These are phyloP conservation scores for Catharus minimus DNA, from an alignment of 2,113 vertebrate genomes.

Conservation along the genomic window DNA sequence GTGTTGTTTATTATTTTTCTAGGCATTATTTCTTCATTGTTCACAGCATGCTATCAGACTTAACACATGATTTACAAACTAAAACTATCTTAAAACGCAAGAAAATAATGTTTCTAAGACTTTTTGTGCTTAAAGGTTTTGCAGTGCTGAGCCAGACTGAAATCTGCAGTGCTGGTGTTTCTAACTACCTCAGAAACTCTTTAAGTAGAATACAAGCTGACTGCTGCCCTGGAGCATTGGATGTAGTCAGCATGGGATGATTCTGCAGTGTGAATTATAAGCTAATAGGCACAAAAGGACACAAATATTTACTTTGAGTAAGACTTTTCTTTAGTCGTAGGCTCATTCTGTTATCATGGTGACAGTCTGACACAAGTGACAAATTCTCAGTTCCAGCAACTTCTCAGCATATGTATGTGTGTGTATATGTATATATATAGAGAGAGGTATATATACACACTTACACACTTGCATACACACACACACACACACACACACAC, in stretches of 20 bases:
- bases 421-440: accelerated
- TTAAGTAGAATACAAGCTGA: neutral
- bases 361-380: neutral
- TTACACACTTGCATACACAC: neutral
- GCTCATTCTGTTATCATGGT: neutral
- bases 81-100: neutral
- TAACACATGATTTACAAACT: neutral
- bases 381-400: neutral
- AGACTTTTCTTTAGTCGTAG: neutral
- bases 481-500: too few relatives aligned
- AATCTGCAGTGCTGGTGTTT: neutral
- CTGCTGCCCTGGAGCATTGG: neutral
- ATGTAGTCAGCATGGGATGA: neutral
- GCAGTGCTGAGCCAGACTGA: neutral
- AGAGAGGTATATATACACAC: too few relatives aligned
- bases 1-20: neutral
- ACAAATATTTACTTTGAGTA: neutral
- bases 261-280: neutral
- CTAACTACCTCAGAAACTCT: neutral
- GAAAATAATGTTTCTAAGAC: neutral
- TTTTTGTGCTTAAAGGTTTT: neutral
- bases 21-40: neutral
- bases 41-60: neutral
- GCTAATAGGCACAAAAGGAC: neutral
- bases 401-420: neutral